Conservation (phyloP, 1,140 invertebrate species). For the Coboldia fuscipes region DNA sequence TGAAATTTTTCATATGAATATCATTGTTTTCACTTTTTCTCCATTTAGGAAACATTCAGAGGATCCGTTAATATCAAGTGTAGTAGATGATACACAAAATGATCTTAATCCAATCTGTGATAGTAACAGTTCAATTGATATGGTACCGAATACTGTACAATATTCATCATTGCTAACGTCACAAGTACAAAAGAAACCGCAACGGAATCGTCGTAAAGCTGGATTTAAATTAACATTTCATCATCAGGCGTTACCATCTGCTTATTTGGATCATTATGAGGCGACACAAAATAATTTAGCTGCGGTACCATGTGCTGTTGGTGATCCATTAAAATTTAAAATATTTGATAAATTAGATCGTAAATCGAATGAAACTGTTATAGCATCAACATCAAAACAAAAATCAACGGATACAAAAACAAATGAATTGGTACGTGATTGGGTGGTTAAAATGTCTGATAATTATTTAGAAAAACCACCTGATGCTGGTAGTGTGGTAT, state of each 20-base stretch:
- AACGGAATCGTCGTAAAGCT: constrained; percentile 28
- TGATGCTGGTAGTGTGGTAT: constrained; percentile 18
- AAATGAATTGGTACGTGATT: constrained; percentile 41
- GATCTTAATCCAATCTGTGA: constrained; percentile 5
- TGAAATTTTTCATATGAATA: too few species aligned
- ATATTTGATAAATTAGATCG: background rate
- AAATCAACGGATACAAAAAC: constrained; percentile 8
- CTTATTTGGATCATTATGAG: constrained; percentile 59
- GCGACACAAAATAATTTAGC: constrained; percentile 32
- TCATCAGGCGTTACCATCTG: constrained; percentile 54
- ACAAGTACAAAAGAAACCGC: background rate
- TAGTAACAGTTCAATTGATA: too few species aligned
- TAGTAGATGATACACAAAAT: constrained; percentile 14
- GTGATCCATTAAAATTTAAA: constrained; percentile 6
- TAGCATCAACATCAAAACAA: constrained; percentile 8
- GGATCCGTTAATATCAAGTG: constrained; percentile 18
- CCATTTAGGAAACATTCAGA: constrained; percentile 14
- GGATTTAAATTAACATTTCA: constrained; percentile 62
- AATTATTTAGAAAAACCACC: constrained; percentile 42
- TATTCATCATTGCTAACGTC: background rate
- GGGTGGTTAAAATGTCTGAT: constrained; percentile 45
- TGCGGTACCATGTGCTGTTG: background rate
- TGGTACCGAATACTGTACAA: too few species aligned
- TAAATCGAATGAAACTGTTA: constrained; percentile 9
- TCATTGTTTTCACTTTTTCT: too few species aligned